Evolutionary conservation across 1,140 invertebrate species (phyloP), one percentile per base, ranked within the genome.

Genomic region (Drosophila sp.): DNA sequence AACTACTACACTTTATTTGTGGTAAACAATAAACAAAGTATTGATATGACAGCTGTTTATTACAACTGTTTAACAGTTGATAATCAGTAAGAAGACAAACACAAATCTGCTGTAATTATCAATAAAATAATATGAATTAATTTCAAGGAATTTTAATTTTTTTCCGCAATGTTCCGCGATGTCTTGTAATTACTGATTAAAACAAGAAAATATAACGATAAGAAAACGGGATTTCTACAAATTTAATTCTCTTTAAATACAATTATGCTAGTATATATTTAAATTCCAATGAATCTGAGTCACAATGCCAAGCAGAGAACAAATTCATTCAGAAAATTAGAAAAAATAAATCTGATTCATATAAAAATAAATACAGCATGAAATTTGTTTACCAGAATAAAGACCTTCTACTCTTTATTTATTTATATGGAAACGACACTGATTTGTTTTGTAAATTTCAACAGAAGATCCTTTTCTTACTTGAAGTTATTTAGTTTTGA

Each of bases 241-340:
- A 21, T 4, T 34, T 29, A 48, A 13, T n/a, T 11, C 7, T 2
- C 6, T 14, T 38, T 13, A 4, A 13, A 38, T 38, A 38, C 36
- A n/a, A 5, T 38, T 38, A 5, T 27, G n/a, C 32, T 51, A 29
- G 4, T 16, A n/a, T 29, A 25, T 29, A 38, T 71, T 48, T 21
- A 72, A 72, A 72, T 71, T 64, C 67, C 61, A 41, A 46, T 21
- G 40, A 57, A 72, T 57, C 25, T 72, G 61, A 72, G 34, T 72
- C 69, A 65, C 41, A 56, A 46, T 4, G 16, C 11, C 38, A 63
- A 38, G n/a, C 46, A 50, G 7, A 1, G 2, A 50, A n/a, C 27
- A 46, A 71, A 72, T 72, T 72, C 66, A 70, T 70, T 70, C 29
- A 70, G 66, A 46, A 70, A 61, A 54, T 46, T 63, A 36, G n/a